Percentiles rank a stretch among this genome's conserved stretches.
phyloP scores from a whole-genome alignment of 2,888 invertebrate species.

The Schizotus pectinicornis region DNA sequence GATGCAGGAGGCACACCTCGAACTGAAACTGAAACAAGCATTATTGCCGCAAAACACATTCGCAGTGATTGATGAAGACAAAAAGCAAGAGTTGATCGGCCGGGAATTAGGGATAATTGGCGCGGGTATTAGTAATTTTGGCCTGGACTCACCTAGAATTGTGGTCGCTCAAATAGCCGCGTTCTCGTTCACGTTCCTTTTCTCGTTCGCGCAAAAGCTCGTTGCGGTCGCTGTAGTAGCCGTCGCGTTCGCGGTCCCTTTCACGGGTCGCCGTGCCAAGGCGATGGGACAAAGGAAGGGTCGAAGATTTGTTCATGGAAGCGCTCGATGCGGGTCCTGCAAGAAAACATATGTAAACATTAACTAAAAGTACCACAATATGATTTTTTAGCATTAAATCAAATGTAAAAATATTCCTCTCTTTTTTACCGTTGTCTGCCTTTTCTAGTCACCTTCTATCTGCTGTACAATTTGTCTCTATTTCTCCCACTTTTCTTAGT shows the following conservation, averaged over 20 bases:
- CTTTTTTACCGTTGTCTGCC: no score
- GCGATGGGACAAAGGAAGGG: conserved; percentile 80
- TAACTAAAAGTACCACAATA: not conserved
- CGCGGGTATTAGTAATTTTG: no score
- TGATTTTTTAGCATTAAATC: no score
- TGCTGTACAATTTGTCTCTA: no score
- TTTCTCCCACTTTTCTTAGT: no score
- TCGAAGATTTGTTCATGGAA: conserved; percentile 80
- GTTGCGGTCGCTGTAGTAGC: conserved; percentile 89
- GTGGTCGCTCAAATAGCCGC: conserved; percentile 82
- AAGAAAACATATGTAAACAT: conserved; percentile 23
- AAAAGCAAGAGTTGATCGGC: not conserved
- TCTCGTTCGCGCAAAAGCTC: conserved; percentile 80
- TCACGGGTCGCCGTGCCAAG: conserved; percentile 67
- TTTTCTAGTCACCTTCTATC: no score
- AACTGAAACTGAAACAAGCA: conserved; percentile 53
- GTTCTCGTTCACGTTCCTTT: conserved; percentile 67
- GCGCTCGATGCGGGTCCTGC: conserved; percentile 69
- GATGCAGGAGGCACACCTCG: conserved; percentile 84
- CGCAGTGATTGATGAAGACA: not conserved
- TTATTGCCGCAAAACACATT: not conserved
- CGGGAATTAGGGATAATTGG: conserved; percentile 1
- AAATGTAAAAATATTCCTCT: no score
- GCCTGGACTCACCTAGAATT: conserved; percentile 74
- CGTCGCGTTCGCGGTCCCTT: conserved; percentile 70